Conservation (phyloP, 2,888 invertebrate genomes). For the Nycteola revayana region DNA sequence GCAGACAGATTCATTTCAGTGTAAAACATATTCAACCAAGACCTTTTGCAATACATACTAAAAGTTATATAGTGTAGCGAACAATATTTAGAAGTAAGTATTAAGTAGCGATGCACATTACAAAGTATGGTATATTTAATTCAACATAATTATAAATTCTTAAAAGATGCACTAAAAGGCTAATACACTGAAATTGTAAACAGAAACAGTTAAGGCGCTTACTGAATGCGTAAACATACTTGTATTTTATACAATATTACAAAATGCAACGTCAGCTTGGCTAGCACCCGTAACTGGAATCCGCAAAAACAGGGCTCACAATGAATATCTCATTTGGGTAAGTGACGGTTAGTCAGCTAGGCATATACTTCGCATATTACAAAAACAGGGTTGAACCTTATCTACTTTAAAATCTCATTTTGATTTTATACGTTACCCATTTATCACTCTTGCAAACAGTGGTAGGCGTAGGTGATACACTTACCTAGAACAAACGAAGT, state of each 20-base stretch:
- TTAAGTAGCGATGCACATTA: background rate
- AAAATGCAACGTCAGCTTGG: constrained; percentile 28
- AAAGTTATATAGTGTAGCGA: no score
- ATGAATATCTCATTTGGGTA: constrained; percentile 31
- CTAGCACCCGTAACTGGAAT: constrained; percentile 28
- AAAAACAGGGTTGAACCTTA: constrained; percentile 19
- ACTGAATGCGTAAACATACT: no score
- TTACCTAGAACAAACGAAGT: constrained; percentile 38
- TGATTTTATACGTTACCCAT: constrained; percentile 13
- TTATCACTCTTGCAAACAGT: constrained; percentile 12
- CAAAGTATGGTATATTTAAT: constrained; percentile 21
- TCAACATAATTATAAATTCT: constrained; percentile 28
- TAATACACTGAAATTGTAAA: constrained; percentile 33
- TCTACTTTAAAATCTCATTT: constrained; percentile 13
- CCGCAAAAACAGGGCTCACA: constrained; percentile 33
- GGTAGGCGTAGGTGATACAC: no score
- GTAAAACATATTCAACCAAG: no score
- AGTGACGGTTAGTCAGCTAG: constrained; percentile 19
- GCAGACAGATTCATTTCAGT: no score
- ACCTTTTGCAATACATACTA: no score
- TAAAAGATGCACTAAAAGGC: constrained; percentile 15
- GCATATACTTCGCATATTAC: constrained; percentile 17
- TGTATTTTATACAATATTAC: no score
- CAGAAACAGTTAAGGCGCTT: constrained; percentile 29
- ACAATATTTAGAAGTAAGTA: no score